Conservation (phyloP, 2,797 vertebrate species). For the Florisuga fusca region DNA sequence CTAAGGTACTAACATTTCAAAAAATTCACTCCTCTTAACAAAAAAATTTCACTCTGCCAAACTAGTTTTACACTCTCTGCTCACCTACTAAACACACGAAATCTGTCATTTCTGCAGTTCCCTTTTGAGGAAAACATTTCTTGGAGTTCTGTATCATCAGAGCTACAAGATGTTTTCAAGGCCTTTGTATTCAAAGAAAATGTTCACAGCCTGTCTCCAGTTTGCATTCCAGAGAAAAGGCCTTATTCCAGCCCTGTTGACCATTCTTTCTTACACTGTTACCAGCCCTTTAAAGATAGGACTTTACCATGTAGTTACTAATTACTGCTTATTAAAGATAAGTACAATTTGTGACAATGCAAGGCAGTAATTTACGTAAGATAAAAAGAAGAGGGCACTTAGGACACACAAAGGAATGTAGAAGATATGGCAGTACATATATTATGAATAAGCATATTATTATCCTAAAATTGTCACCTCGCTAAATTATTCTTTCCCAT, state of each 20-base stretch:
- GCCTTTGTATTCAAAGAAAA: background rate
- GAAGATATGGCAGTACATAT: background rate
- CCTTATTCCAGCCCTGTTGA: background rate
- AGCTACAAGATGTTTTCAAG: background rate
- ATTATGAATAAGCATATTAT: background rate
- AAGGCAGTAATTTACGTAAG: background rate
- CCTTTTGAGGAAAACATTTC: background rate
- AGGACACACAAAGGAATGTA: background rate
- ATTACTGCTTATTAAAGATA: constrained; percentile 7
- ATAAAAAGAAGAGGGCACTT: background rate
- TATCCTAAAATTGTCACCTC: background rate
- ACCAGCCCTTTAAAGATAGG: background rate
- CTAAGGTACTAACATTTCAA: background rate
- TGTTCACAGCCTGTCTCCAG: background rate
- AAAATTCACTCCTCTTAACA: background rate
- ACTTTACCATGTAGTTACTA: background rate
- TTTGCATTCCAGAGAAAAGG: background rate
- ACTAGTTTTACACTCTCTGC: background rate
- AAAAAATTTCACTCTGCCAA: background rate
- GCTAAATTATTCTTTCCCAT: background rate
- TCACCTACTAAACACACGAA: accelerated
- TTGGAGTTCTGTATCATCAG: background rate
- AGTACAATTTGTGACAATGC: background rate
- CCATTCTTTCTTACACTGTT: background rate
- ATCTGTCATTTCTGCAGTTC: background rate